Base-by-base conservation (phyloP, 2,113 vertebrate species). In the Dendropsophus ebraccatus region DNA sequence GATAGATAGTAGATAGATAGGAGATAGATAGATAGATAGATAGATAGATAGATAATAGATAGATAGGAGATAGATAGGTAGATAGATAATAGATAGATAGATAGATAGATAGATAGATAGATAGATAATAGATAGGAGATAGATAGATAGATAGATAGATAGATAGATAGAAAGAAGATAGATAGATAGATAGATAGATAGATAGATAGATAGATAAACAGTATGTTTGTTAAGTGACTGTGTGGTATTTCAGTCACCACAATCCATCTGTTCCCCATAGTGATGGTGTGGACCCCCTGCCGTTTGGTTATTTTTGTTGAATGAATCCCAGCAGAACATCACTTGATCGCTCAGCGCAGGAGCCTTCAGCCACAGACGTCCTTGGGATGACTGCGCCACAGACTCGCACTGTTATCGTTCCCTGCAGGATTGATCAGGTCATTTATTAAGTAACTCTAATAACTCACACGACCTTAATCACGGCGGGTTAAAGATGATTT, bases 301-400 rank as follows among this genome's bases (percentile, higher is more conserved):
- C 19, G 30, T 37, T 79, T 16, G 19, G 75, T 77, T 77, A 77
- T 77, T 77, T 56, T 77, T 35, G 75, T 35, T 54, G 28, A 54
- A 56, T 79, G 58, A 78, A 41, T 79, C 76, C 76, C 76, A 58
- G 50, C 19, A 32, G 76, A 79, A 32, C 30, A 79, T 56, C 50
- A 79, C 11, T 56, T 79, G 76, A 32, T 79, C 30, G 28, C 76
- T 23, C 30, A 67, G 74, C 17, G 28, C 72, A 50, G 62, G 72
- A 77, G 83, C 83, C 73, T 67, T 47, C 45, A 77, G 54, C 73
- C 83, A 77, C 73, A 65, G 14, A 79, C 35, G 62, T 78, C 83
- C 83, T 85, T 85, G 74, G 52, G 28, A 50, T 37, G 21, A 54
- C 73, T 62, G 52, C 19, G 37, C 73, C 58, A 56, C 50, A 37